A percentile compares a stretch with the other conserved stretches of the same genome.
Conservation (phyloP, 2,797 vertebrate genomes). For the Xenentodon cancila region DNA sequence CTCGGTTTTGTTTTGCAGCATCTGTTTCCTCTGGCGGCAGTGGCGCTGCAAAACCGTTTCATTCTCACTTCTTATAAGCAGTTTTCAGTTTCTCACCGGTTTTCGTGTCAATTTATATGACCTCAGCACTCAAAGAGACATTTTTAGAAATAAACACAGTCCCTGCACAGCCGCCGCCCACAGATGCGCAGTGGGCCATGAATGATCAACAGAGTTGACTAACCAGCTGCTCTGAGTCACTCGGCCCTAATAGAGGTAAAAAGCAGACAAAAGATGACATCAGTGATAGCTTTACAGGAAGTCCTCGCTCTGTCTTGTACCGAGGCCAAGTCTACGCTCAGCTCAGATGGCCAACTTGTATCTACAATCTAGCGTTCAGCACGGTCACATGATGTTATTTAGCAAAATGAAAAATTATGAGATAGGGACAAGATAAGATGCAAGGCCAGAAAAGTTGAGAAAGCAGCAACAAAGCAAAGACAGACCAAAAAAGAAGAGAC, state of each 20-base stretch:
- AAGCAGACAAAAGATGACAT: conserved; percentile 68
- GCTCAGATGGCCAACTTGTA: conserved; percentile 21
- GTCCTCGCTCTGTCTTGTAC: conserved; percentile 31
- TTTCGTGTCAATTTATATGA: conserved; percentile 30
- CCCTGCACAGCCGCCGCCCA: conserved; percentile 22
- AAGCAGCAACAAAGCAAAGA: not conserved
- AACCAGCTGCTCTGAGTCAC: conserved; percentile 55
- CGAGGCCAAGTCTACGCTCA: conserved; percentile 31
- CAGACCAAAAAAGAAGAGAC: not conserved
- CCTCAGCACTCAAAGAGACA: conserved; percentile 9
- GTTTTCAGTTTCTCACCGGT: conserved; percentile 54
- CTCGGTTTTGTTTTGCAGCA: conserved; percentile 66
- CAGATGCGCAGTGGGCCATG: conserved; percentile 37
- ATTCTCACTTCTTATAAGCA: conserved; percentile 71
- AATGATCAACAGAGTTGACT: conserved; percentile 27
- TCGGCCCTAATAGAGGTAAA: conserved; percentile 48
- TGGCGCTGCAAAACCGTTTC: conserved; percentile 43
- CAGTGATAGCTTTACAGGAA: conserved; percentile 58
- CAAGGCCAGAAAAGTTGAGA: conserved; percentile 2
- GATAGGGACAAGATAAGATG: conserved; percentile 19
- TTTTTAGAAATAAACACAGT: conserved; percentile 56
- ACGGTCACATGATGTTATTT: conserved; percentile 16
- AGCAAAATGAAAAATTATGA: conserved; percentile 9
- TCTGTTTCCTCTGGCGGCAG: conserved; percentile 76
- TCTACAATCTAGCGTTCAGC: conserved; percentile 18